phyloP scores from a whole-genome alignment of 2,797 vertebrate species.

The Phyllotis vaccarum region DNA sequence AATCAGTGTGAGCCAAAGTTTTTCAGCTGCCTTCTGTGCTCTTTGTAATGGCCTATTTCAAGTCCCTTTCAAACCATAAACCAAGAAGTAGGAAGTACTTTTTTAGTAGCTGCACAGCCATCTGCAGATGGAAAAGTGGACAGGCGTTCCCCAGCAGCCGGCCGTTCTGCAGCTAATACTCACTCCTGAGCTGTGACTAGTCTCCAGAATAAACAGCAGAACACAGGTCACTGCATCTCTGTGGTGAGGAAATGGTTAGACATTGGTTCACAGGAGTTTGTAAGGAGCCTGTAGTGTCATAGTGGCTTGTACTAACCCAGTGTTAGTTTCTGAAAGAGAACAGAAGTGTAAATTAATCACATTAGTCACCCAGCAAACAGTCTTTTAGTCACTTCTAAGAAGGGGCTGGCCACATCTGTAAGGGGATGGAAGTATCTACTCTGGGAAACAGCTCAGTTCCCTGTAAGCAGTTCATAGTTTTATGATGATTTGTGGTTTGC shows the following conservation, averaged over 20 bases:
- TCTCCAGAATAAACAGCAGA: neutral
- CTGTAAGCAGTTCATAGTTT: conserved; percentile 39
- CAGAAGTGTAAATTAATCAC: neutral
- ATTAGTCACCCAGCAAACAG: neutral
- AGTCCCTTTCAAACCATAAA: neutral
- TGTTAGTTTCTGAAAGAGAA: conserved; percentile 39
- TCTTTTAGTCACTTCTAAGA: neutral
- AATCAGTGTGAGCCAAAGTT: conserved; percentile 4
- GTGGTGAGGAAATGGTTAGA: neutral
- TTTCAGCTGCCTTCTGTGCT: conserved; percentile 47
- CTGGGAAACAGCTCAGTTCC: neutral
- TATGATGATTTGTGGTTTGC: neutral
- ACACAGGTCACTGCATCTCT: neutral
- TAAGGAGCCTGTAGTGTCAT: neutral
- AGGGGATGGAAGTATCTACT: neutral
- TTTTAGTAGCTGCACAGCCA: no score
- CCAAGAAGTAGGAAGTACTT: no score
- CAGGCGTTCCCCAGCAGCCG: neutral
- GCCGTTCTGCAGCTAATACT: neutral
- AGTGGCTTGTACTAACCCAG: neutral
- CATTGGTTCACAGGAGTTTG: conserved; percentile 16
- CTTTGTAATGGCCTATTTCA: neutral
- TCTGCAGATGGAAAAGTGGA: conserved; percentile 20
- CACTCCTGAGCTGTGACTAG: conserved; percentile 32
- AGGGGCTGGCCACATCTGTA: neutral